Conservation (phyloP, 2,797 vertebrate species). For the Mionectes olivaceus region DNA sequence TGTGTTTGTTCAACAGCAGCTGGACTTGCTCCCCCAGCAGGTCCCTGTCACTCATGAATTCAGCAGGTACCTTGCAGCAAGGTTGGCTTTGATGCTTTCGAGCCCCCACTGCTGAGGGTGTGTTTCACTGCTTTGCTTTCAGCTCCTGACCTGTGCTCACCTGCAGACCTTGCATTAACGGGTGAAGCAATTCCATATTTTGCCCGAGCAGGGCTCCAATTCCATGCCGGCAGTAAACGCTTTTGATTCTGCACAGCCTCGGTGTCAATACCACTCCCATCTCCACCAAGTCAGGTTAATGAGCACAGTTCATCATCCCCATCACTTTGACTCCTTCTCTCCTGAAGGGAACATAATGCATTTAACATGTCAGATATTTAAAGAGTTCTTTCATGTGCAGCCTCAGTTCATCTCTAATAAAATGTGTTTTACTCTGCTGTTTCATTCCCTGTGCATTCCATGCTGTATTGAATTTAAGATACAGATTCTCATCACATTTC, state of each 20-base stretch:
- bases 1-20: accelerated
- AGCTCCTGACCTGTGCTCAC: background rate
- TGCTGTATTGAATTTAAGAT: constrained; percentile 23
- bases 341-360: constrained; percentile 67
- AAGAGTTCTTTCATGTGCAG: constrained; percentile 60
- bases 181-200: background rate
- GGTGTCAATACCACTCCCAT: constrained; percentile 25
- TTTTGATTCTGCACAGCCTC: constrained; percentile 20
- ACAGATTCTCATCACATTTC: constrained; percentile 15
- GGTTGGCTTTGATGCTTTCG: background rate
- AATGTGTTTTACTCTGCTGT: constrained; percentile 58
- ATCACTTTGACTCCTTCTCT: constrained; percentile 49
- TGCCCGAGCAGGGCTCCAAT: background rate
- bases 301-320: constrained; percentile 66
- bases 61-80: background rate
- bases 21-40: background rate
- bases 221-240: background rate
- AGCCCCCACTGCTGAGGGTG: background rate
- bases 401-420: constrained; percentile 62
- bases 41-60: background rate
- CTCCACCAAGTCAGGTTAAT: constrained; percentile 49
- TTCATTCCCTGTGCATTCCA: constrained; percentile 44
- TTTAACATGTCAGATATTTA: constrained; percentile 70
- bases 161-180: background rate
- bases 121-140: background rate